Evolutionary conservation across 2,797 vertebrate genomes (phyloP).

Genomic region (Spinus pinus): DNA sequence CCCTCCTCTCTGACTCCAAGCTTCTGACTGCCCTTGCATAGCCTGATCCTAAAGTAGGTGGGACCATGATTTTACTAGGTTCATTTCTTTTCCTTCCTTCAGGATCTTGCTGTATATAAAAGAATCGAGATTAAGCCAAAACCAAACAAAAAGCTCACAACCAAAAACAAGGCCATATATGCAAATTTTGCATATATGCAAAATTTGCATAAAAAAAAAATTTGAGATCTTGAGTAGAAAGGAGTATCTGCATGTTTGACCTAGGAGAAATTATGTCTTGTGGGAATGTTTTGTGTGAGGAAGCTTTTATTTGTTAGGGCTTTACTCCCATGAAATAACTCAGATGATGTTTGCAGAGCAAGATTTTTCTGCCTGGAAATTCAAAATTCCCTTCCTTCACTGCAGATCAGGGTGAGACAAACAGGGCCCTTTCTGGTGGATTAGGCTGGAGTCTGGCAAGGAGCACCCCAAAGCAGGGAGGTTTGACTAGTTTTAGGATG

Average conservation of each 20-base stretch:
- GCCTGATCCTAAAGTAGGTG: neutral
- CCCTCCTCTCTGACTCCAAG: neutral
- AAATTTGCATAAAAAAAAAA: too few relatives aligned
- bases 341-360: neutral
- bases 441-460: neutral
- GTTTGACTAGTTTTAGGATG: neutral
- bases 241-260: neutral
- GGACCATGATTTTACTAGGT: neutral
- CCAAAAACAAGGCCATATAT: neutral
- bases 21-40: neutral
- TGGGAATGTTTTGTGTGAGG: neutral
- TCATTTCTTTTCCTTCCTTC: neutral
- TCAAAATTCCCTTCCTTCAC: neutral
- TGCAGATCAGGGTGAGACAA: neutral
- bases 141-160: neutral
- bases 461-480: neutral
- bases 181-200: neutral
- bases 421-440: rapidly evolving
- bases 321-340: neutral
- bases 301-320: neutral
- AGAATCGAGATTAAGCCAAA: neutral
- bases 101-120: neutral
- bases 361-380: neutral
- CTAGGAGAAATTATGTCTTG: neutral
- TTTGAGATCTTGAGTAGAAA: neutral